These are phyloP conservation scores for Ceramica pisi DNA, from an alignment of 2,888 invertebrate genomes.

Conservation along the genomic window DNA sequence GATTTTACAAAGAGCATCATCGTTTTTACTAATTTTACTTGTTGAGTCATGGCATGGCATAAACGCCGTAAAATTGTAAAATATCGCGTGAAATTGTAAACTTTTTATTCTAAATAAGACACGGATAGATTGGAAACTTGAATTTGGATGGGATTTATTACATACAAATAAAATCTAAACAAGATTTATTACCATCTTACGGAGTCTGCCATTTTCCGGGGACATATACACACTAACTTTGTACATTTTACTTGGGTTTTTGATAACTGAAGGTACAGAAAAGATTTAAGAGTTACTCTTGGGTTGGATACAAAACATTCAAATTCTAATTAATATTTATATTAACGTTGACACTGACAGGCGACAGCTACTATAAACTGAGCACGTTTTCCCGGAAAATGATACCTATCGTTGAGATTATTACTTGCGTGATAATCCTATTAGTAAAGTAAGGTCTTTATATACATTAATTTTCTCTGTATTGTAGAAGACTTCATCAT, in stretches of 20 bases:
- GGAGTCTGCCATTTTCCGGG: too few relatives aligned
- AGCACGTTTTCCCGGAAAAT: neutral
- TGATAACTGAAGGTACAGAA: neutral
- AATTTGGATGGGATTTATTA: too few relatives aligned
- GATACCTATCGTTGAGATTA: neutral
- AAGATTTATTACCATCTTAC: too few relatives aligned
- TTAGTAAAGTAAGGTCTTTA: neutral
- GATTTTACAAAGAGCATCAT: neutral
- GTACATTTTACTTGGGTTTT: neutral
- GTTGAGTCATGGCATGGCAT: neutral
- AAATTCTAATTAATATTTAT: neutral
- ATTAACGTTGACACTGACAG: neutral
- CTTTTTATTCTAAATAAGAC: too few relatives aligned
- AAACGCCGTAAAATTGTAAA: too few relatives aligned
- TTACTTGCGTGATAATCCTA: neutral
- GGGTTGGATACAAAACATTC: neutral
- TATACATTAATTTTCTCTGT: neutral
- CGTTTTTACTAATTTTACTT: neutral
- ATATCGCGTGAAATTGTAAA: too few relatives aligned
- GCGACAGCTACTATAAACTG: neutral
- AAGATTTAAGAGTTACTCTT: neutral
- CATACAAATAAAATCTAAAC: too few relatives aligned
- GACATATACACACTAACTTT: too few relatives aligned
- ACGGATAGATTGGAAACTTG: too few relatives aligned
- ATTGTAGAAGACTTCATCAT: neutral